These are phyloP conservation scores for Drosophila malerkotliana DNA, from an alignment of 1,140 invertebrate genomes.

Conservation along the genomic window DNA sequence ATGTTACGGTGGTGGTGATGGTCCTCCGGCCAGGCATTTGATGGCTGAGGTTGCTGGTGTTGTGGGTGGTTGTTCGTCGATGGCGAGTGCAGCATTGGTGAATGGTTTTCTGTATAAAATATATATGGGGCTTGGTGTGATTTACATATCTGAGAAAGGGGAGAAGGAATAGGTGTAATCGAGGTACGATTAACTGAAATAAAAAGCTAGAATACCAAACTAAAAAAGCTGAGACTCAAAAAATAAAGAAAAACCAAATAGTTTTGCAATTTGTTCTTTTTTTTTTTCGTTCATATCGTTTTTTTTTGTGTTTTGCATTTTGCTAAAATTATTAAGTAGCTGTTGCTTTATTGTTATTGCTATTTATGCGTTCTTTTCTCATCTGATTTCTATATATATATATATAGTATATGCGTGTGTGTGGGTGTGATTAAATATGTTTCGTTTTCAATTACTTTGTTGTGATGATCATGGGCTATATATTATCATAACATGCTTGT, in stretches of 20 bases:
- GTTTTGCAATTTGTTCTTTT: conserved; percentile 37
- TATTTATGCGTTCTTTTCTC: conserved; percentile 60
- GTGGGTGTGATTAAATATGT: conserved; percentile 57
- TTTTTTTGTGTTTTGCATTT: conserved; percentile 64
- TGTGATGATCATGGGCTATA: conserved; percentile 65
- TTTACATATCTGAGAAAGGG: conserved; percentile 20
- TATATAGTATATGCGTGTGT: conserved; percentile 48
- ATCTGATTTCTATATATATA: conserved; percentile 41
- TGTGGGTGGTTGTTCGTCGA: conserved; percentile 9
- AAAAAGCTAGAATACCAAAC: conserved; percentile 1
- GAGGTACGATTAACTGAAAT: neutral
- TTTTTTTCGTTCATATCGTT: conserved; percentile 40
- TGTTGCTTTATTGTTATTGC: conserved; percentile 78
- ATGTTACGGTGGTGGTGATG: neutral
- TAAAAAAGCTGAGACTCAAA: conserved; percentile 5
- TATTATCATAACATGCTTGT: conserved; percentile 40
- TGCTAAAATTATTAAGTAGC: conserved; percentile 80
- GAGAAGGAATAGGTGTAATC: neutral
- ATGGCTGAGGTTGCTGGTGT: conserved; percentile 10
- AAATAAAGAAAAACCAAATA: conserved; percentile 48
- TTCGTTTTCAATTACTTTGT: conserved; percentile 27
- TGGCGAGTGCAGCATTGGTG: conserved; percentile 25
- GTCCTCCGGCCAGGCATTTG: conserved; percentile 24
- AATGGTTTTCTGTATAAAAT: conserved; percentile 39
- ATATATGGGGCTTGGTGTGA: conserved; percentile 15